Evolutionary conservation across 1,140 invertebrate genomes (phyloP), one percentile per base, ranked within the genome.

Genomic region (Drosophila trapezifrons): DNA sequence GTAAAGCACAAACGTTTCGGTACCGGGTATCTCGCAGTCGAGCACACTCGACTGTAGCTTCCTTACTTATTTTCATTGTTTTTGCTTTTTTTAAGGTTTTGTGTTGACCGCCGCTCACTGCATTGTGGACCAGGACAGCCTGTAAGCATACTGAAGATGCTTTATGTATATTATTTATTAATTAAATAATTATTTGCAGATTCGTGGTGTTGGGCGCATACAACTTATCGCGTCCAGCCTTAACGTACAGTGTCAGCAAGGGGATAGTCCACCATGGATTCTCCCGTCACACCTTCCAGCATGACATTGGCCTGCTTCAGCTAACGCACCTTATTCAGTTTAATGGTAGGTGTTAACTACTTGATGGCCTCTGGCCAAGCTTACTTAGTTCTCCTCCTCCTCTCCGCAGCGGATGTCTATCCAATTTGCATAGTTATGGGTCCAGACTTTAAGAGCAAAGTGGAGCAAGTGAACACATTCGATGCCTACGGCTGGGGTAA

Each of bases 31-130:
- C n/a, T n/a, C n/a, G n/a, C n/a, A n/a, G n/a, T n/a, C n/a, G n/a
- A n/a, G n/a, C n/a, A n/a, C n/a, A n/a, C n/a, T n/a, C n/a, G n/a
- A n/a, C n/a, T n/a, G n/a, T n/a, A n/a, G n/a, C n/a, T n/a, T n/a
- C n/a, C n/a, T n/a, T n/a, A n/a, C n/a, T n/a, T n/a, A n/a, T n/a
- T n/a, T n/a, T n/a, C n/a, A n/a, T n/a, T n/a, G n/a, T n/a, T n/a
- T n/a, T n/a, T n/a, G n/a, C 3, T 13, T 13, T 17, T 18, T 22
- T 22, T 5, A 6, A 66, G 64, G 25, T 7, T 63, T 63, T 8
- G 64, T 66, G 9, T 38, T 66, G 13, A 64, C 58, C 10, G 64
- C 64, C n/a, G 64, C 57, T 15, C 64, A 66, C 25, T 66, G 57
- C 25, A 37, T 66, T 10, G 12, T 10, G 4, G 0, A 0, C 4